Conservation (phyloP, 2,888 invertebrate genomes). For the Macrophya annulata region DNA sequence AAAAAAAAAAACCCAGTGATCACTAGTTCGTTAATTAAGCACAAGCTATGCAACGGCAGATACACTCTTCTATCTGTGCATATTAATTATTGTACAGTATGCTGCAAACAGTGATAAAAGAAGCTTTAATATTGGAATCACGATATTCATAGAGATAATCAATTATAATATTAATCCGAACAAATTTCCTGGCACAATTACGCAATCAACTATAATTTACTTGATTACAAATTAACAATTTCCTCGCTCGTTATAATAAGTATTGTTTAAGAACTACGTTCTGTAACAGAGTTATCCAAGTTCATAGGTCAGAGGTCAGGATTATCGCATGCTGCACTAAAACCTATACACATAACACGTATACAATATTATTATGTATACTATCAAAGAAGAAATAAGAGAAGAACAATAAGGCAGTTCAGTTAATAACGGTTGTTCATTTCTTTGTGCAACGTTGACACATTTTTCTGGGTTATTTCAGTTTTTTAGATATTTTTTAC, state of each 20-base stretch:
- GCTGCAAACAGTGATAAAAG: neutral
- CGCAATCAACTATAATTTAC: neutral
- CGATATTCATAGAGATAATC: neutral
- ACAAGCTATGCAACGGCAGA: neutral
- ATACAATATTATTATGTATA: neutral
- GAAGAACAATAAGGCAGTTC: neutral
- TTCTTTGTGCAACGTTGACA: constrained; percentile 23
- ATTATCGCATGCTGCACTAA: neutral
- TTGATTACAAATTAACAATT: neutral
- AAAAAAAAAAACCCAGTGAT: neutral
- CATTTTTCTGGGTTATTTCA: constrained; percentile 18
- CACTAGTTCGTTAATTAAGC: neutral
- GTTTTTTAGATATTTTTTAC: constrained; percentile 9
- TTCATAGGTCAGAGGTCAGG: constrained; percentile 27
- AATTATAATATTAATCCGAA: neutral
- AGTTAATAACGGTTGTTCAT: neutral
- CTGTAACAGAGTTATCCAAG: neutral
- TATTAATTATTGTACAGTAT: neutral
- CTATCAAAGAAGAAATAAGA: neutral
- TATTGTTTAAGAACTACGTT: neutral
- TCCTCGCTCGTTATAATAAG: neutral
- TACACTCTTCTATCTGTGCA: neutral
- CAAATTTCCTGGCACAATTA: neutral
- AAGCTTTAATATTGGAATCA: neutral
- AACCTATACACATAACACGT: neutral